Evolutionary conservation across 2,888 invertebrate species (phyloP).

Genomic region (Heliconius aoede): DNA sequence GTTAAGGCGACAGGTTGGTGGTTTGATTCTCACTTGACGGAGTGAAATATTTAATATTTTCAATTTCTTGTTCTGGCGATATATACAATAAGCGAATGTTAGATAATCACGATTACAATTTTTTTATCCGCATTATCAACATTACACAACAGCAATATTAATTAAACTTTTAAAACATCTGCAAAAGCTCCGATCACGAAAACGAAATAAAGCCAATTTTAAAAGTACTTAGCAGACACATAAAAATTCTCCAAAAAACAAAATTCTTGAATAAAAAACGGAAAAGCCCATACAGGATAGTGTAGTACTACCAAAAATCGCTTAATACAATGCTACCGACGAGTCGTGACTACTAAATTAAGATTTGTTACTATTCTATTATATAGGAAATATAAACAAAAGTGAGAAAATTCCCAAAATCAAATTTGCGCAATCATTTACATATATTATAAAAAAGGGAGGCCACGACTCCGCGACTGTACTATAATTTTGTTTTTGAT

Average conservation of each 20-base stretch:
- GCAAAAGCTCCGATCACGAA: not conserved
- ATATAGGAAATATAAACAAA: no score
- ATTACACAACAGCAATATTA: not conserved
- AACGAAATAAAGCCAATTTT: not conserved
- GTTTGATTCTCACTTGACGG: no score
- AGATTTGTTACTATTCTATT: no score
- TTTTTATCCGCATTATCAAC: not conserved
- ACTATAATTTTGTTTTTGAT: constrained; percentile 35
- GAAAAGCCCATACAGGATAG: constrained; percentile 28
- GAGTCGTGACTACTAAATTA: not conserved
- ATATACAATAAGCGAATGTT: not conserved
- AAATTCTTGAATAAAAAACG: constrained; percentile 12
- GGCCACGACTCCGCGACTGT: not conserved
- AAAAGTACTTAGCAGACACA: constrained; percentile 11
- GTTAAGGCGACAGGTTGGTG: not conserved
- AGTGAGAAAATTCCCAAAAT: not conserved
- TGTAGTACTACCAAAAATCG: constrained; percentile 8
- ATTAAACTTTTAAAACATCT: not conserved
- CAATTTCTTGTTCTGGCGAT: no score
- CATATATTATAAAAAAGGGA: not conserved
- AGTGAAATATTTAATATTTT: no score
- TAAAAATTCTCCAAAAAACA: constrained; percentile 16
- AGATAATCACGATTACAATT: not conserved
- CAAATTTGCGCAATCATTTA: not conserved
- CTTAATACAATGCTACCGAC: not conserved